These are phyloP conservation scores for Channa striata DNA, from an alignment of 2,797 vertebrate species.

Conservation along the genomic window DNA sequence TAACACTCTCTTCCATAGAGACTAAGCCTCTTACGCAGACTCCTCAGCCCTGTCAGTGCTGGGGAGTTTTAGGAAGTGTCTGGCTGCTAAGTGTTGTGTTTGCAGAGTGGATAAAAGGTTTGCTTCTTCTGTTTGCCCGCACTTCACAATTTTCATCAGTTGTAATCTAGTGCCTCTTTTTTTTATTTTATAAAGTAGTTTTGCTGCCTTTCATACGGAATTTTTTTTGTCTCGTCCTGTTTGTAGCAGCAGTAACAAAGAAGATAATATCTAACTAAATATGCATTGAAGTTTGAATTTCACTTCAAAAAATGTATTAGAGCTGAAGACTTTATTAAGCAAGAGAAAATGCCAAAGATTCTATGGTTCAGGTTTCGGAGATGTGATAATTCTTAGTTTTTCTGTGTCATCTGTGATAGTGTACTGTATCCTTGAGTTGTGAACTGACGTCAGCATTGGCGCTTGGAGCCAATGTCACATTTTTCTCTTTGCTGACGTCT, in stretches of 20 bases:
- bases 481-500: background rate
- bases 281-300: background rate
- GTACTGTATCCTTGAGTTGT: background rate
- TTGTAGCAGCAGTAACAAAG: background rate
- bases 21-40: conserved; percentile 83
- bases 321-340: background rate
- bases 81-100: conserved; percentile 67
- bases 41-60: conserved; percentile 65
- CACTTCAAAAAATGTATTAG: background rate
- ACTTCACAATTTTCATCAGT: conserved; percentile 18
- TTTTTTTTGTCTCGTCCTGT: background rate
- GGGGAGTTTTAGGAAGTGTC: conserved; percentile 66
- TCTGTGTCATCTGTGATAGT: background rate
- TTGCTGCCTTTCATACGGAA: background rate
- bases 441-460: too few species aligned
- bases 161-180: conserved; percentile 9
- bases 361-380: background rate
- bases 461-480: background rate
- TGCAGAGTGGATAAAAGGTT: conserved; percentile 42
- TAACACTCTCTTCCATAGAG: conserved; percentile 84
- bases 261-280: background rate
- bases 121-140: conserved; percentile 41
- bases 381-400: background rate
- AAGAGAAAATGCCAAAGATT: background rate
- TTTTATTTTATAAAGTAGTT: conserved; percentile 8